A percentile compares a stretch with the other conserved stretches of the same genome.
These are phyloP conservation scores for Charaxes varanes DNA, from an alignment of 1,140 invertebrate genomes.

Conservation along the genomic window DNA sequence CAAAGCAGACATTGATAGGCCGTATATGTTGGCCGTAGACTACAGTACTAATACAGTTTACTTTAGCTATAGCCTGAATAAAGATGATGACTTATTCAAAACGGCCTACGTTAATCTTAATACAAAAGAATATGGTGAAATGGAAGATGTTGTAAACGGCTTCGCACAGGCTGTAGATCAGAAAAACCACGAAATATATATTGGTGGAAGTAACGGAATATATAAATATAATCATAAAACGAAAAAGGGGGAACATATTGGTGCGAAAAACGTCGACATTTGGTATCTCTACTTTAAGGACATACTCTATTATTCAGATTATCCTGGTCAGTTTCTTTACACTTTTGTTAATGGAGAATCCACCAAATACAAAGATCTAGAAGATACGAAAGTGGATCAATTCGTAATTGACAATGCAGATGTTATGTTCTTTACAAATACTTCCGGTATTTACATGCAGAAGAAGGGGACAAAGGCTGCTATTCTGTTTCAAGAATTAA, in stretches of 20 bases:
- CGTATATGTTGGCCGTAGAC: constrained; percentile 41
- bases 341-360: constrained; percentile 32
- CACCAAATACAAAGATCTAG: constrained; percentile 37
- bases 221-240: constrained; percentile 42
- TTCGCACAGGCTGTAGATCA: constrained; percentile 51
- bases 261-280: constrained; percentile 27
- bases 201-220: constrained; percentile 46
- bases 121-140: constrained; percentile 40
- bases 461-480: constrained; percentile 41
- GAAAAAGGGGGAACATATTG: constrained; percentile 31
- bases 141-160: constrained; percentile 38
- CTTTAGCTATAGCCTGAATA: constrained; percentile 43
- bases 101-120: constrained; percentile 40
- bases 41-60: constrained; percentile 40
- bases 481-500: constrained; percentile 25
- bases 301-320: constrained; percentile 41
- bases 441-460: constrained; percentile 42
- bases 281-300: constrained; percentile 51
- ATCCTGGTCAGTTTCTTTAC: constrained; percentile 46
- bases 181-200: constrained; percentile 36
- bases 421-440: constrained; percentile 41
- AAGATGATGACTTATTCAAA: constrained; percentile 34
- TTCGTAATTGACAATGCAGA: constrained; percentile 50
- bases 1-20: constrained; percentile 36
- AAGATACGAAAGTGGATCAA: constrained; percentile 51